Conservation (phyloP, 2,797 vertebrate species). For the Sebastes iracundus region DNA sequence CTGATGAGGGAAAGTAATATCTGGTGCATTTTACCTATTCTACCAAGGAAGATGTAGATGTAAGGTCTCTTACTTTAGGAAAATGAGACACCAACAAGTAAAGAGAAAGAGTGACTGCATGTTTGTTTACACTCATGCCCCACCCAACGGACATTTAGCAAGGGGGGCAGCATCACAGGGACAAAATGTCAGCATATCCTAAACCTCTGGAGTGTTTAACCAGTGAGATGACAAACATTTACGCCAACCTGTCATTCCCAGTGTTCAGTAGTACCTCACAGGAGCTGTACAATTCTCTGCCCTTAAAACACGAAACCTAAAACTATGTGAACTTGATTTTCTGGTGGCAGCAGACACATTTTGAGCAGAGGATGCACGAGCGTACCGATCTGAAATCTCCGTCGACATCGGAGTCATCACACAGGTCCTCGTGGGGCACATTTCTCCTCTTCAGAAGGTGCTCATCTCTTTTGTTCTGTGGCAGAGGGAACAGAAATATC, state of each 20-base stretch:
- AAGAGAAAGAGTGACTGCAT: not conserved
- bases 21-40: not conserved
- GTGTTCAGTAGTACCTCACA: not conserved
- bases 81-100: not conserved
- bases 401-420: conserved; percentile 95
- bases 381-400: conserved; percentile 96
- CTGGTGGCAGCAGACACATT: not conserved
- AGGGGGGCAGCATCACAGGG: not conserved
- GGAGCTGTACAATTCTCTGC: not conserved
- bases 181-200: conserved; percentile 4
- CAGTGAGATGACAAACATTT: not conserved
- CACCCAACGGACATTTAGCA: not conserved
- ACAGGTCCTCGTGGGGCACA: conserved; percentile 96
- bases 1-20: not conserved
- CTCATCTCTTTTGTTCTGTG: conserved; percentile 97
- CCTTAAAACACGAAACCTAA: not conserved
- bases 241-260: not conserved
- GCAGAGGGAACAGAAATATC: not conserved
- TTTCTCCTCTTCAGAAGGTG: conserved; percentile 98
- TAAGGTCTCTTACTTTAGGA: not conserved
- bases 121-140: conserved; percentile 9
- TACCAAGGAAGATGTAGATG: not conserved
- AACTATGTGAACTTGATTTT: not conserved
- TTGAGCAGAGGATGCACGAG: not conserved
- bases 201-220: conserved; percentile 4